phyloP scores from a whole-genome alignment of 2,888 invertebrate genomes.

The Myopa tessellatipennis region DNA sequence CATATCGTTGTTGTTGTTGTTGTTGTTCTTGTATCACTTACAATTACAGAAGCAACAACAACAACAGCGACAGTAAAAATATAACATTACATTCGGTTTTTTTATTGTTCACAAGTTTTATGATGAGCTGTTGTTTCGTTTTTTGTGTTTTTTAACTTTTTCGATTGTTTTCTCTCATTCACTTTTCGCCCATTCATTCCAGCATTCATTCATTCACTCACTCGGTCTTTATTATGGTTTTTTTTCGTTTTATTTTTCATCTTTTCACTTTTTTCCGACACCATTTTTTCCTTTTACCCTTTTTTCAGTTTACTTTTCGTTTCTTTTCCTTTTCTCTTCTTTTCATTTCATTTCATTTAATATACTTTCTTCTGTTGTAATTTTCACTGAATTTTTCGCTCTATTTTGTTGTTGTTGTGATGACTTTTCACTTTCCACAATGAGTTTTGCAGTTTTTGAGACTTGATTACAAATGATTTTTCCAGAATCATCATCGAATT shows the following conservation, averaged over 20 bases:
- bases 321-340: not conserved
- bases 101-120: too few species aligned
- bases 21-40: not conserved
- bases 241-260: too few species aligned
- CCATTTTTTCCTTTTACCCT: too few species aligned
- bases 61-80: too few species aligned
- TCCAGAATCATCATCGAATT: too few species aligned
- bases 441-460: too few species aligned
- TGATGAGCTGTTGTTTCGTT: not conserved
- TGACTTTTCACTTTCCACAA: conserved; percentile 2
- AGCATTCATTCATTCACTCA: not conserved
- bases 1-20: not conserved
- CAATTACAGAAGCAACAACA: conserved; percentile 10
- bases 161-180: not conserved
- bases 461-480: not conserved
- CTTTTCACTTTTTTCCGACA: too few species aligned
- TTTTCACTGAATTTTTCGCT: not conserved
- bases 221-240: too few species aligned
- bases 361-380: not conserved
- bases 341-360: not conserved
- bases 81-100: too few species aligned
- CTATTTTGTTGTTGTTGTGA: not conserved
- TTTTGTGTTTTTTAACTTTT: not conserved
- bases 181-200: not conserved
- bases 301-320: not conserved